Evolutionary conservation across 2,113 vertebrate genomes (phyloP), one percentile per base, ranked within the genome.

Genomic region (Amphiprion ocellaris): DNA sequence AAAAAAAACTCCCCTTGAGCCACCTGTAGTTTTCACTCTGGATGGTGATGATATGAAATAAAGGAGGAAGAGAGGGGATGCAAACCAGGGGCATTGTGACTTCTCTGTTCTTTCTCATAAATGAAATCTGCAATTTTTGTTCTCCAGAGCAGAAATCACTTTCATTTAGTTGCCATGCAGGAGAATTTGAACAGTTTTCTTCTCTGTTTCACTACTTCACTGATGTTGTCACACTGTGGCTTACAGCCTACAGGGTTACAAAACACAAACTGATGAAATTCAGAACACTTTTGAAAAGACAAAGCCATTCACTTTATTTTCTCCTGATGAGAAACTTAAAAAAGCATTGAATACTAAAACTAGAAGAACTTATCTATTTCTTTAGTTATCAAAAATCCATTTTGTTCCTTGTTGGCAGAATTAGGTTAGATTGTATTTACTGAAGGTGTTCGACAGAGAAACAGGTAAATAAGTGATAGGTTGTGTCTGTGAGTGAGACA

Each of bases 271-370:
- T 53, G 44, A 63, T 53, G 0, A 19, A 53, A 52, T 67, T 82
- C 44, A 69, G 72, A 41, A 66, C 74, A 17, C 10, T 16, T 14
- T 28, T 53, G 0, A 67, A 74, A 86, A 78, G 65, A 53, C 71
- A 66, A 83, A 79, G 33, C 0, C 12, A 11, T 7, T 41, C 33
- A 37, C 7, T 10, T 37, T 10, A 37, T 37, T 37, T 37, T 14
- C 41, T 15, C 14, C 14, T 15, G 8, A 14, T 10, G 14, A 44
- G 4, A 44, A 44, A 44, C 2, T 2, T 14, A 12, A 44, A 44
- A 12, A 44, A 6, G 3, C 12, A 44, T 1, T 11, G 33, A 44
- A 44, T 11, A 44, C 10, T 44, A 44, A 44, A 12, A 44, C 14
- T 44, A 14, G 2, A 44, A 15, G 41, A 14, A 44, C 23, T 46